Evolutionary conservation across 2,797 vertebrate genomes (phyloP).

Genomic region (Phrynocephalus vlangalii): DNA sequence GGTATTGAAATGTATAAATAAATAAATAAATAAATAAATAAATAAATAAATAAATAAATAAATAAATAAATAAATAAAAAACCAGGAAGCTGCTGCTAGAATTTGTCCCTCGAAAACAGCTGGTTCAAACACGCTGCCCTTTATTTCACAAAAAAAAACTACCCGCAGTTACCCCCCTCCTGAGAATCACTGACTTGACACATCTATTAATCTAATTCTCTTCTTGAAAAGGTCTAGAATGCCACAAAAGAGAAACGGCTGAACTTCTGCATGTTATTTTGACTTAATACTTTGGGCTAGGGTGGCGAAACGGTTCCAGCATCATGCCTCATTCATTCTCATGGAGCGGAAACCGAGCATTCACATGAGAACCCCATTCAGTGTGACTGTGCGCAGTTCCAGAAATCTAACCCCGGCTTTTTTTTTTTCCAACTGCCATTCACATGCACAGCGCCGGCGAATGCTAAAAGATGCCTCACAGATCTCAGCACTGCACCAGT

Average conservation of each 20-base stretch:
- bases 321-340: conserved; percentile 33
- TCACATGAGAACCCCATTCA: conserved; percentile 47
- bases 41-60: no score
- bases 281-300: background rate
- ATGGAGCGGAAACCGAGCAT: conserved; percentile 54
- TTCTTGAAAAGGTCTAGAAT: conserved; percentile 24
- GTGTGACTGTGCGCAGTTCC: conserved; percentile 37
- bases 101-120: background rate
- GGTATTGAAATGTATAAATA: no score
- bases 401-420: conserved; percentile 50
- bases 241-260: conserved; percentile 5
- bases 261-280: background rate
- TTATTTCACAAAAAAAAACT: conserved; percentile 13
- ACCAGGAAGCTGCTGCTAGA: background rate
- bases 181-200: no score
- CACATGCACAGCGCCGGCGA: conserved; percentile 20
- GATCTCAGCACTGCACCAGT: conserved; percentile 43
- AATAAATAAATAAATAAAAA: no score
- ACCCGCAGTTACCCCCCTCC: no score
- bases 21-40: no score
- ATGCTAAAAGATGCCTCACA: conserved; percentile 34
- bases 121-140: conserved; percentile 5
- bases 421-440: conserved; percentile 37
- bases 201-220: background rate
- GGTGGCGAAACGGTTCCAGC: conserved; percentile 44